A percentile compares a stretch with the other conserved stretches of the same genome.
Conservation (phyloP, 2,888 invertebrate genomes). For the Aleiodes alternator region DNA sequence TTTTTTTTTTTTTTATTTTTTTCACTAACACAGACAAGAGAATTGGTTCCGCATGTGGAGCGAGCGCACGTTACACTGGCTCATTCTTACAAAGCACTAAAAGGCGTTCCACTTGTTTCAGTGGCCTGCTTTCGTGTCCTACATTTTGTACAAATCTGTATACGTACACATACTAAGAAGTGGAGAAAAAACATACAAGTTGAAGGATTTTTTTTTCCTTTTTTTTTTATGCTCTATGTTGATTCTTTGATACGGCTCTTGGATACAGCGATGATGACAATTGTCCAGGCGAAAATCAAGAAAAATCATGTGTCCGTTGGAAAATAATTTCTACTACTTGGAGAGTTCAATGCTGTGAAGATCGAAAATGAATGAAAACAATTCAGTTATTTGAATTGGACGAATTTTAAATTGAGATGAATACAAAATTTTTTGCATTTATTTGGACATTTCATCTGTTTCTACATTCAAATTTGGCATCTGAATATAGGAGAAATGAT, state of each 20-base stretch:
- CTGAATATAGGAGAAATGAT: slow-evolving; percentile 63
- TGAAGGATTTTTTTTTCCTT: slow-evolving; percentile 5
- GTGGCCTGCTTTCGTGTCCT: slow-evolving; percentile 74
- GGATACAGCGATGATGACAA: slow-evolving; percentile 8
- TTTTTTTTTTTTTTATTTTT: slow-evolving; percentile 10
- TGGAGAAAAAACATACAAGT: slow-evolving; percentile 22
- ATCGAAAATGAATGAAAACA: background rate
- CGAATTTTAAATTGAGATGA: slow-evolving; percentile 16
- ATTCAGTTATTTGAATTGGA: too few relatives aligned
- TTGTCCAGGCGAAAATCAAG: slow-evolving; percentile 1
- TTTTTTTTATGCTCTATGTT: background rate
- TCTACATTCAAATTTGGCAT: background rate
- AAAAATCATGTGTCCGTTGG: slow-evolving; percentile 6
- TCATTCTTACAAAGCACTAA: slow-evolving; percentile 61
- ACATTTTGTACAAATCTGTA: slow-evolving; percentile 63
- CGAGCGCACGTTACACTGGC: slow-evolving; percentile 22
- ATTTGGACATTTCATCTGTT: slow-evolving; percentile 15
- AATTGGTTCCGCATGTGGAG: slow-evolving; percentile 39
- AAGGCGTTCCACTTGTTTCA: slow-evolving; percentile 75
- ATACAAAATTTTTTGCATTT: slow-evolving; percentile 16
- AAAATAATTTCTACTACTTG: background rate
- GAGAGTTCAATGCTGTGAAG: too few relatives aligned
- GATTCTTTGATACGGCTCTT: slow-evolving; percentile 17
- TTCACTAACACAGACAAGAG: background rate
- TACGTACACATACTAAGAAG: slow-evolving; percentile 19